Conservation (phyloP, 2,888 invertebrate genomes). For the Tetragonisca angustula region DNA sequence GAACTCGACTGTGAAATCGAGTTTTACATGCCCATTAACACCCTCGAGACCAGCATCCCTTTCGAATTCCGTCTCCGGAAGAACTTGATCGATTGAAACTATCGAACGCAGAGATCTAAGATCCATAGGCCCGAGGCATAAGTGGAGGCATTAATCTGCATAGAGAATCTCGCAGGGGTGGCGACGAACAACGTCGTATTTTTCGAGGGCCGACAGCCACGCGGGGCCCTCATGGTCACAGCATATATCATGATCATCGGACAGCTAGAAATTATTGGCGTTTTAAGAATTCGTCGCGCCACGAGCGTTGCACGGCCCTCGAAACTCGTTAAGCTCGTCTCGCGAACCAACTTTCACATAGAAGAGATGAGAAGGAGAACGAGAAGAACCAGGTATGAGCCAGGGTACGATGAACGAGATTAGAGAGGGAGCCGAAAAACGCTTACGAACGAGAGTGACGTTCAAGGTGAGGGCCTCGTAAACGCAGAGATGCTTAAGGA, state of each 20-base stretch:
- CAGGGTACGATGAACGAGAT: neutral
- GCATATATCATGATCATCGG: constrained; percentile 71
- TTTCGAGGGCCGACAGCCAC: constrained; percentile 53
- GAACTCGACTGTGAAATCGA: neutral
- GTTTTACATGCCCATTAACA: constrained; percentile 35
- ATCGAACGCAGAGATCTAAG: constrained; percentile 50
- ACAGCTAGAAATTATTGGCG: constrained; percentile 72
- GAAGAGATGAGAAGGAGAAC: constrained; percentile 4
- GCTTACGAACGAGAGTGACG: neutral
- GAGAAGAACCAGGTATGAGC: neutral
- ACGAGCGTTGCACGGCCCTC: constrained; percentile 28
- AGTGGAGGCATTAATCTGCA: constrained; percentile 52
- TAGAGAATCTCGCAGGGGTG: constrained; percentile 51
- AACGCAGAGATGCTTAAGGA: too few relatives aligned
- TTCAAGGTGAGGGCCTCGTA: neutral
- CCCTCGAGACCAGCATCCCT: neutral
- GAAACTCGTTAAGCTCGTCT: constrained; percentile 74
- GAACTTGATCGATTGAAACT: constrained; percentile 39
- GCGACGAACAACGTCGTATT: constrained; percentile 55
- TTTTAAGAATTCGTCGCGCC: constrained; percentile 69
- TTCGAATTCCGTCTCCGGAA: constrained; percentile 14
- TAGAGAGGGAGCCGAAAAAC: neutral
- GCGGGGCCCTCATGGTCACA: constrained; percentile 25
- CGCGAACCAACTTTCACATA: constrained; percentile 31
- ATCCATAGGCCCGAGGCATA: constrained; percentile 12